These are phyloP conservation scores for Equus przewalskii DNA, from an alignment of 2,113 vertebrate species.

Conservation along the genomic window DNA sequence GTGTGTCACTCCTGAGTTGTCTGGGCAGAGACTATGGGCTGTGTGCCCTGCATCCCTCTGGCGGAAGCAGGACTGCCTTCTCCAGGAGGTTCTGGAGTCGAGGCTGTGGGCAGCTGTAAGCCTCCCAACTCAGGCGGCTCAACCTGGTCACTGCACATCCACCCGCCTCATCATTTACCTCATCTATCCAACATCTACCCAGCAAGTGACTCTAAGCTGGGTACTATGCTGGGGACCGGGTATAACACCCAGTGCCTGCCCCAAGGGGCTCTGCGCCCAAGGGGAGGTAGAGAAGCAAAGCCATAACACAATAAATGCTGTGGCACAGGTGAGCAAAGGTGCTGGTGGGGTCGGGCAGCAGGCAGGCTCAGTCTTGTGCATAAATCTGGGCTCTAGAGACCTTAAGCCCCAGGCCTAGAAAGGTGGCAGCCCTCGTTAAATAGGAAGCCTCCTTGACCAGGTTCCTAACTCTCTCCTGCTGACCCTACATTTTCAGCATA, in stretches of 20 bases:
- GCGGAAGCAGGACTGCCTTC: neutral
- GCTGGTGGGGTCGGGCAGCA: neutral
- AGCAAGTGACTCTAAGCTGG: neutral
- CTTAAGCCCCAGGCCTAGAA: neutral
- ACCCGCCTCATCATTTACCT: neutral
- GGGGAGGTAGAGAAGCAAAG: neutral
- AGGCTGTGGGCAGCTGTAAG: neutral
- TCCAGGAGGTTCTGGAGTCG: neutral
- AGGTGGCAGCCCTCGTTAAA: neutral
- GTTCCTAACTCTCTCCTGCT: neutral
- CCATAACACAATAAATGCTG: accelerated
- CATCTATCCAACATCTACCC: neutral
- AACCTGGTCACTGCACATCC: neutral
- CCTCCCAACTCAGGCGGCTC: neutral
- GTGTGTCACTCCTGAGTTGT: neutral
- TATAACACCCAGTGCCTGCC: neutral
- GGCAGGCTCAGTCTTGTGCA: neutral
- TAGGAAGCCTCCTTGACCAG: neutral
- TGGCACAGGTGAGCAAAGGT: neutral
- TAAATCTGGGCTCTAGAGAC: neutral
- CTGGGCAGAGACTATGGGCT: neutral
- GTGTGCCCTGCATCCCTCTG: neutral
- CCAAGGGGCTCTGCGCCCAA: neutral
- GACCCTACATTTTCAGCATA: neutral
- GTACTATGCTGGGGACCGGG: neutral